Percentiles rank a stretch among this genome's conserved stretches.
Conservation (phyloP, 2,113 vertebrate genomes). For the Crypturellus undulatus region DNA sequence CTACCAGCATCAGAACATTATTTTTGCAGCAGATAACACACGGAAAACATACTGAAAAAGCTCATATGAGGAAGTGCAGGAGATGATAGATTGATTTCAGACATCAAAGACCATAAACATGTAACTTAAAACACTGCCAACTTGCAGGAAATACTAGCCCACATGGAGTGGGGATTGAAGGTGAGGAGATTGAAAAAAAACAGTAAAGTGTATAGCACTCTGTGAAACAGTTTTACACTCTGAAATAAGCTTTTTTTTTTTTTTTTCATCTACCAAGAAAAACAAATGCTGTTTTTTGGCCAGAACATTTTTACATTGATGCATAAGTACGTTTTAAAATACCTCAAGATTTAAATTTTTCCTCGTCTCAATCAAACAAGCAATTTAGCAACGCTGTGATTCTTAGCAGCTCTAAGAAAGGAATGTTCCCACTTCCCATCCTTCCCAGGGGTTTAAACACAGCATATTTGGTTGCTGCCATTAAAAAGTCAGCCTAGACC, state of each 20-base stretch:
- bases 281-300: accelerated
- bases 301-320: background rate
- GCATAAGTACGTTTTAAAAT: background rate
- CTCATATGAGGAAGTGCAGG: background rate
- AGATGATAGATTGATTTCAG: background rate
- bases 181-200: background rate
- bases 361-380: background rate
- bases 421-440: background rate
- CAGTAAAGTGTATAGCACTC: background rate
- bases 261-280: background rate
- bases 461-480: background rate
- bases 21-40: background rate
- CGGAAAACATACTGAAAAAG: background rate
- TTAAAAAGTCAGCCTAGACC: background rate
- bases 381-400: background rate
- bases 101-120: background rate
- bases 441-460: background rate
- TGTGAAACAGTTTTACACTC: background rate
- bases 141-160: background rate
- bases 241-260: background rate
- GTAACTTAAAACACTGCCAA: background rate
- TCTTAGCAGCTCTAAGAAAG: background rate
- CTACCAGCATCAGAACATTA: background rate
- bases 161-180: background rate
- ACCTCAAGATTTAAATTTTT: background rate